Conservation (phyloP, 1,140 invertebrate genomes). For the Saccostrea echinata region DNA sequence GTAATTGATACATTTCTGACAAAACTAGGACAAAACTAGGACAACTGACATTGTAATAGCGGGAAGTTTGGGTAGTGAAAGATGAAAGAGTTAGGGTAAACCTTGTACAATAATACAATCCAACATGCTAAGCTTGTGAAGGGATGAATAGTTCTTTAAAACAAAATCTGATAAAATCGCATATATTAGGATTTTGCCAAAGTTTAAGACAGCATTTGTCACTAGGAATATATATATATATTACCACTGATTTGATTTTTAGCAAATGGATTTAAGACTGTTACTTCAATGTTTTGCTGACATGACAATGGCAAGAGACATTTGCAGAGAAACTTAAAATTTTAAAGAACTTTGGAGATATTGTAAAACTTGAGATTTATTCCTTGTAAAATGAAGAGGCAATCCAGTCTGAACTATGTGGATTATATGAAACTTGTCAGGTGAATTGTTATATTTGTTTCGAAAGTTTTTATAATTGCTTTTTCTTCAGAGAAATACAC, state of each 20-base stretch:
- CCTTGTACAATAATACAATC: background rate
- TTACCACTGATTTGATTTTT: background rate
- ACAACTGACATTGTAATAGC: background rate
- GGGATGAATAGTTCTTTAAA: slow-evolving; percentile 1
- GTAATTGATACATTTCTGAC: slow-evolving; percentile 29
- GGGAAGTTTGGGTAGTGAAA: slow-evolving; percentile 23
- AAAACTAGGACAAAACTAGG: background rate
- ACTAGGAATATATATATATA: background rate
- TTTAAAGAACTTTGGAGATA: background rate
- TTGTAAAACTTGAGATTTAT: background rate
- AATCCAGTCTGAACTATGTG: slow-evolving; percentile 23
- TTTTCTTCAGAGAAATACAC: too few species aligned
- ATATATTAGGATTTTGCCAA: slow-evolving; percentile 30
- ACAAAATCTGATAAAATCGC: slow-evolving; percentile 32
- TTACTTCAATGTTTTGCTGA: too few species aligned
- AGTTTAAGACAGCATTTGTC: background rate
- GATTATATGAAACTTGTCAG: slow-evolving; percentile 24
- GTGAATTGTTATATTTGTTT: background rate
- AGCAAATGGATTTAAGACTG: background rate
- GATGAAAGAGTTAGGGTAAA: background rate
- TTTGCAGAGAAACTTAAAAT: background rate
- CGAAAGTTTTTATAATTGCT: background rate
- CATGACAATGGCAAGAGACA: background rate
- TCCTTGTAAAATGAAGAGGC: slow-evolving; percentile 23
- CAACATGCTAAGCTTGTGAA: background rate